A percentile compares a stretch with the other conserved stretches of the same genome.
Conservation (phyloP, 92 coral and sea anemone genomes). For the Metridium senile region DNA sequence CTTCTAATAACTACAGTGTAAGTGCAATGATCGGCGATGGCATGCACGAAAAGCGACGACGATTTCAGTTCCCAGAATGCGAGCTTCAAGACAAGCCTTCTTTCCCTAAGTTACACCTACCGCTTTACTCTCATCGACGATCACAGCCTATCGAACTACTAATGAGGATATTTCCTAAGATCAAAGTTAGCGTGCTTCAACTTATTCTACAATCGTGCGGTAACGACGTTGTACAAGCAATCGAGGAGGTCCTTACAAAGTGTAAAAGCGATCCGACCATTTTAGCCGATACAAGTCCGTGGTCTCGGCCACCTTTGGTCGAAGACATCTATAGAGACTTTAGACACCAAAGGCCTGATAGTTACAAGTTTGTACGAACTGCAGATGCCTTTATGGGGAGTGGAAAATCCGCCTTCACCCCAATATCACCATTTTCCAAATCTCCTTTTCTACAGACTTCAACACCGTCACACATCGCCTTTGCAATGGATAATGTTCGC, state of each 20-base stretch:
- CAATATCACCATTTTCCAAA: slow-evolving; percentile 66
- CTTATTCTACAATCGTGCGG: slow-evolving; percentile 91
- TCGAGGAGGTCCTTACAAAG: slow-evolving; percentile 87
- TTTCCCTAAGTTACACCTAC: slow-evolving; percentile 37
- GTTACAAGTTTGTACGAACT: slow-evolving; percentile 64
- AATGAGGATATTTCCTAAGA: slow-evolving; percentile 92
- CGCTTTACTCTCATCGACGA: slow-evolving; percentile 72
- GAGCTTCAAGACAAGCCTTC: slow-evolving; percentile 74
- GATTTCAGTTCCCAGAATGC: slow-evolving; percentile 64
- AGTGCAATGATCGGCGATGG: slow-evolving; percentile 56
- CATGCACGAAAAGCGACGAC: slow-evolving; percentile 66
- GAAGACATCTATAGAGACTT: slow-evolving; percentile 72
- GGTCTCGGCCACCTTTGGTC: slow-evolving; percentile 54
- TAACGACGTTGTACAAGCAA: slow-evolving; percentile 93
- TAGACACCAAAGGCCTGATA: slow-evolving; percentile 57
- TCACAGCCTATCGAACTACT: slow-evolving; percentile 90
- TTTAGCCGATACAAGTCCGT: slow-evolving; percentile 68
- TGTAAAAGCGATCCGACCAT: slow-evolving; percentile 74
- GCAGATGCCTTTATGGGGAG: slow-evolving; percentile 70
- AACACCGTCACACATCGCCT: slow-evolving; percentile 57
- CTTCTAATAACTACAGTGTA: slow-evolving; percentile 44
- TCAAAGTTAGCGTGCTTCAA: slow-evolving; percentile 91
- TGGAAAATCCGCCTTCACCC: slow-evolving; percentile 82
- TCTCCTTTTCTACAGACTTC: slow-evolving; percentile 63
- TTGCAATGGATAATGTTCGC: slow-evolving; percentile 62